These are phyloP conservation scores for Drosophila pallidifrons DNA, from an alignment of 1,140 invertebrate genomes.

Conservation along the genomic window DNA sequence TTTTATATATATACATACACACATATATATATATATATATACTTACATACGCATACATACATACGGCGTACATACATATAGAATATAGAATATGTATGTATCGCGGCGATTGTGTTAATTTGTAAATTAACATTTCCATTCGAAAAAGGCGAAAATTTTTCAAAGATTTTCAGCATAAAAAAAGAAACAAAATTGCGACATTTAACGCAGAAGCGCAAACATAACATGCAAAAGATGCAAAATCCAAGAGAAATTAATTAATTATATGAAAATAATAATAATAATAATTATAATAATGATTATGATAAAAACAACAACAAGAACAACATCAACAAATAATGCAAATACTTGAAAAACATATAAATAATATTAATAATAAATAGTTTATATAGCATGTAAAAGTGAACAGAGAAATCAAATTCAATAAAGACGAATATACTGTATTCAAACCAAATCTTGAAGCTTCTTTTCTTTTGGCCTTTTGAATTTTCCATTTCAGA, in stretches of 20 bases:
- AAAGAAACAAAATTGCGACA: slow-evolving; percentile 1
- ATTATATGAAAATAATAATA: slow-evolving; percentile 11
- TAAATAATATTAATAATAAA: slow-evolving; percentile 74
- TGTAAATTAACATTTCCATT: slow-evolving; percentile 53
- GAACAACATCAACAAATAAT: slow-evolving; percentile 12
- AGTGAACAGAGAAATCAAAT: slow-evolving; percentile 83
- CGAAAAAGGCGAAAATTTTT: slow-evolving; percentile 42
- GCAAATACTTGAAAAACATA: slow-evolving; percentile 67
- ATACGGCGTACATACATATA: no score
- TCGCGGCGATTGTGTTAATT: slow-evolving; percentile 36
- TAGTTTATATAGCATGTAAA: slow-evolving; percentile 82
- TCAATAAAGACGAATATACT: slow-evolving; percentile 83
- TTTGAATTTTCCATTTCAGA: no score
- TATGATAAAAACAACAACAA: slow-evolving; percentile 3
- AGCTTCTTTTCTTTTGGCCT: no score
- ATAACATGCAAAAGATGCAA: slow-evolving; percentile 5
- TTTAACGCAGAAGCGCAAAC: slow-evolving; percentile 18
- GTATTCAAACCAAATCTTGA: slow-evolving; percentile 61
- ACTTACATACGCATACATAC: slow-evolving; percentile 1
- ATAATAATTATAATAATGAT: slow-evolving; percentile 4
- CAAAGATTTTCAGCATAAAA: slow-evolving; percentile 26
- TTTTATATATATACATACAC: slow-evolving; percentile 36
- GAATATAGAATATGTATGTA: slow-evolving; percentile 14
- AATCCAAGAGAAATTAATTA: slow-evolving; percentile 6
- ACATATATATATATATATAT: slow-evolving; percentile 21